Percentiles rank a stretch among this genome's conserved stretches.
Conservation (phyloP, 2,797 vertebrate genomes). For the Dendrocincla tyrannina region DNA sequence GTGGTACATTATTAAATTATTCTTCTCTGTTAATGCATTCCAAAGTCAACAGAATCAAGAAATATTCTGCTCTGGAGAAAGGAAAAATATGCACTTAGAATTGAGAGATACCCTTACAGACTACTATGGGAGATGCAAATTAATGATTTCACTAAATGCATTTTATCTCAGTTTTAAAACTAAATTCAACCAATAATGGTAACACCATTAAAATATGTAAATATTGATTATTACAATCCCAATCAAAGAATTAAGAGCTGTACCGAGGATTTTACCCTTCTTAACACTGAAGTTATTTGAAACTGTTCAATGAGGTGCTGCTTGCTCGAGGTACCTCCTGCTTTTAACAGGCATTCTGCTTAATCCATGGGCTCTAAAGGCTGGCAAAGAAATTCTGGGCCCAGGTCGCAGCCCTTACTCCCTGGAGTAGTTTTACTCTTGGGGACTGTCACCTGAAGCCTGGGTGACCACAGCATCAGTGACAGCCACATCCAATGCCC, state of each 20-base stretch:
- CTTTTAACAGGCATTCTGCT: background rate
- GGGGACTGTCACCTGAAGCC: background rate
- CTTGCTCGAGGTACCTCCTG: background rate
- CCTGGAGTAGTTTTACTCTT: background rate
- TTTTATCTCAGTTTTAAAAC: background rate
- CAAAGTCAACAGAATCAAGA: background rate
- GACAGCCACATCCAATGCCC: rapidly evolving
- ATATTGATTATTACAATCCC: background rate
- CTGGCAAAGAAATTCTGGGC: background rate
- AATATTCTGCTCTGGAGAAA: background rate
- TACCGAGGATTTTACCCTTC: background rate
- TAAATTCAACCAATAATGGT: background rate
- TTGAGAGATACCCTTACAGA: background rate
- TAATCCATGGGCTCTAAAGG: background rate
- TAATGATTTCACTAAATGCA: background rate
- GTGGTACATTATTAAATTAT: background rate
- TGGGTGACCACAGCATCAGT: background rate
- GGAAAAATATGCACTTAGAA: background rate
- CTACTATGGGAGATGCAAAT: background rate
- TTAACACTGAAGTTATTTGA: background rate
- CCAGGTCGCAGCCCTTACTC: background rate
- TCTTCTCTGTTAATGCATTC: background rate
- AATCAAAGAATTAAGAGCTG: background rate
- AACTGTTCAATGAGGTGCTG: background rate
- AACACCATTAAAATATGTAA: background rate